Conservation (phyloP, 2,888 invertebrate genomes). For the Ectemnius lituratus region DNA sequence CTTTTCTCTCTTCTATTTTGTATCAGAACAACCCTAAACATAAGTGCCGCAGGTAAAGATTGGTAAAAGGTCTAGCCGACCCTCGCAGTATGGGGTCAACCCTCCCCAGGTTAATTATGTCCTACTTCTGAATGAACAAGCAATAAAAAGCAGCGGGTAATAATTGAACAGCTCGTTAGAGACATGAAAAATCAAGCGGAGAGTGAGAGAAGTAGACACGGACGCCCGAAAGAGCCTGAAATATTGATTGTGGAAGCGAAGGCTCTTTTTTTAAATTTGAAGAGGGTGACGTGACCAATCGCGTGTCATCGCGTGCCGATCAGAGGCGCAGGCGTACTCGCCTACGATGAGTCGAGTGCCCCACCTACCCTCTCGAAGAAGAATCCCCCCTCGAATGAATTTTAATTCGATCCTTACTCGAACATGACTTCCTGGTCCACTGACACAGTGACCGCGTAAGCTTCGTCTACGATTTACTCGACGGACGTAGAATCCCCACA, state of each 20-base stretch:
- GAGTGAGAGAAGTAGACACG: not conserved
- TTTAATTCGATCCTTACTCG: slow-evolving; percentile 1
- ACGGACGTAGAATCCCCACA: not conserved
- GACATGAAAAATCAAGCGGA: no score
- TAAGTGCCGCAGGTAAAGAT: no score
- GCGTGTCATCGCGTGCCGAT: slow-evolving; percentile 4
- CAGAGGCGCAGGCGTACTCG: not conserved
- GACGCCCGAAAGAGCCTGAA: not conserved
- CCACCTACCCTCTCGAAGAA: no score
- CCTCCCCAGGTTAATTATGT: no score
- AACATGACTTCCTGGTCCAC: slow-evolving; percentile 6
- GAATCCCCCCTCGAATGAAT: not conserved
- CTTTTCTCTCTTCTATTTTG: not conserved
- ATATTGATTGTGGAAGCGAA: not conserved
- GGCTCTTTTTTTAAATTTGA: not conserved
- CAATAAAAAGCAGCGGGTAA: no score
- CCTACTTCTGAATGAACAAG: no score
- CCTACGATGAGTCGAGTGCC: not conserved
- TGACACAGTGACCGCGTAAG: slow-evolving; percentile 7
- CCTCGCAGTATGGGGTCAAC: no score
- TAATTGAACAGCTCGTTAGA: not conserved
- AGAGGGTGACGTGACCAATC: slow-evolving; percentile 3
- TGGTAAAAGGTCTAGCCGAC: no score
- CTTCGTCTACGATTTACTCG: not conserved
- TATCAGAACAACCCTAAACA: not conserved